A percentile compares a stretch with the other conserved stretches of the same genome.
These are phyloP conservation scores for Austrofundulus limnaeus DNA, from an alignment of 2,113 vertebrate genomes.

Conservation along the genomic window DNA sequence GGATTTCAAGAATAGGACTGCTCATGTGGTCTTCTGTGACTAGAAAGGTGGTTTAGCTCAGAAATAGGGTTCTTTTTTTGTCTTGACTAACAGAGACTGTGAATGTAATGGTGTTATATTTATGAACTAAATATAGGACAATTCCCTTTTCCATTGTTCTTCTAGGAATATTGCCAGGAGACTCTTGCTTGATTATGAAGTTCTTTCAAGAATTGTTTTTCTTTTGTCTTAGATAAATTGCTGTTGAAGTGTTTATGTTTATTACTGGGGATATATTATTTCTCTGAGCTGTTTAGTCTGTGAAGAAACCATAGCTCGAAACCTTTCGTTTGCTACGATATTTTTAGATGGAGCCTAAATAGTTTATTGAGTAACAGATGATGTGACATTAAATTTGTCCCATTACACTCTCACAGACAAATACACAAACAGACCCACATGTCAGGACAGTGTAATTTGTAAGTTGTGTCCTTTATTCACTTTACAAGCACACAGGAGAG, in stretches of 20 bases:
- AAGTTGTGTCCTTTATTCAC: conserved; percentile 17
- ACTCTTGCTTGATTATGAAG: conserved; percentile 11
- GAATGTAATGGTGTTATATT: conserved; percentile 51
- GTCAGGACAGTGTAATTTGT: conserved; percentile 25
- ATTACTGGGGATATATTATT: neutral
- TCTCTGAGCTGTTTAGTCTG: conserved; percentile 4
- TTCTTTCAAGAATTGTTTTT: neutral
- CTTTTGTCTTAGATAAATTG: neutral
- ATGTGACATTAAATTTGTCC: conserved; percentile 36
- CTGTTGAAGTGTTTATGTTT: neutral
- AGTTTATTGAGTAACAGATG: conserved; percentile 27
- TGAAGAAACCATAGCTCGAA: neutral
- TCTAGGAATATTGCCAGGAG: conserved; percentile 55
- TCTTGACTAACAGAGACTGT: conserved; percentile 48
- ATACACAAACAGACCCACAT: conserved; percentile 36
- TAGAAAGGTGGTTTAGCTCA: conserved; percentile 57
- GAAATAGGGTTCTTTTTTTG: conserved; percentile 60
- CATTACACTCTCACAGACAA: conserved; percentile 11
- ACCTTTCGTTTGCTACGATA: conserved; percentile 8
- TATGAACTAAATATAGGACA: conserved; percentile 58
- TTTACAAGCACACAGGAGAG: conserved; percentile 12
- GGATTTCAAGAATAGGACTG: conserved; percentile 72
- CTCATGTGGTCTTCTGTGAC: conserved; percentile 62
- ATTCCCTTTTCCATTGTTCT: conserved; percentile 50
- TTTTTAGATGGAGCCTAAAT: neutral